Conservation (phyloP, 2,888 invertebrate genomes). For the Lacanobia wlatinum region DNA sequence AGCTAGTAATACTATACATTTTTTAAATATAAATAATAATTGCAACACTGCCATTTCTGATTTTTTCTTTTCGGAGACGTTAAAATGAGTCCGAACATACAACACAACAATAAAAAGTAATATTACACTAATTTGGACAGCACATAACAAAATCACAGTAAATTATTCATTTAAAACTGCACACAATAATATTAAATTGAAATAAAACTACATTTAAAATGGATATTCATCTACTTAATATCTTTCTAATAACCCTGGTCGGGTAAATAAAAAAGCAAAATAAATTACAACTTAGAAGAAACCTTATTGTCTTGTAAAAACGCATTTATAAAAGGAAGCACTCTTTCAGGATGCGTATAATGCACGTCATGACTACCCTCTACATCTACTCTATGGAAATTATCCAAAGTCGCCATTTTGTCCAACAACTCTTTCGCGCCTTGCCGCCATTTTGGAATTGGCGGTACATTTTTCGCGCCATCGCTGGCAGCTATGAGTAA, state of each 20-base stretch:
- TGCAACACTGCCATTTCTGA: background rate
- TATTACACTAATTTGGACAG: background rate
- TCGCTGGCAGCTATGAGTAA: slow-evolving; percentile 73
- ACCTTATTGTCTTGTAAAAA: slow-evolving; percentile 76
- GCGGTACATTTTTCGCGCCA: slow-evolving; percentile 37
- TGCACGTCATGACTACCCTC: slow-evolving; percentile 92
- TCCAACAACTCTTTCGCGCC: slow-evolving; percentile 65
- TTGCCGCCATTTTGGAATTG: slow-evolving; percentile 44
- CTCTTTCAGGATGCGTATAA: slow-evolving; percentile 89
- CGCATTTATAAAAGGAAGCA: slow-evolving; percentile 78
- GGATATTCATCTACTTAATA: no score
- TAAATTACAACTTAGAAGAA: slow-evolving; percentile 44
- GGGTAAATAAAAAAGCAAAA: background rate
- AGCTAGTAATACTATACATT: no score
- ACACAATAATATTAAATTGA: background rate
- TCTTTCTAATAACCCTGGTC: background rate
- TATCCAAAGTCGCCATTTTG: slow-evolving; percentile 53
- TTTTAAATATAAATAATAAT: background rate
- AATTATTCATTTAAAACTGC: background rate
- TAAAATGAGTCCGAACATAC: background rate
- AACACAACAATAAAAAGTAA: background rate
- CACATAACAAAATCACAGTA: background rate
- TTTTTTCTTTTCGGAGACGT: background rate
- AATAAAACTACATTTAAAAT: background rate
- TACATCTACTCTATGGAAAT: slow-evolving; percentile 74